A percentile compares a stretch with the other conserved stretches of the same genome.
Conservation (phyloP, 1,140 invertebrate genomes). For the Aphaenogaster floridana region DNA sequence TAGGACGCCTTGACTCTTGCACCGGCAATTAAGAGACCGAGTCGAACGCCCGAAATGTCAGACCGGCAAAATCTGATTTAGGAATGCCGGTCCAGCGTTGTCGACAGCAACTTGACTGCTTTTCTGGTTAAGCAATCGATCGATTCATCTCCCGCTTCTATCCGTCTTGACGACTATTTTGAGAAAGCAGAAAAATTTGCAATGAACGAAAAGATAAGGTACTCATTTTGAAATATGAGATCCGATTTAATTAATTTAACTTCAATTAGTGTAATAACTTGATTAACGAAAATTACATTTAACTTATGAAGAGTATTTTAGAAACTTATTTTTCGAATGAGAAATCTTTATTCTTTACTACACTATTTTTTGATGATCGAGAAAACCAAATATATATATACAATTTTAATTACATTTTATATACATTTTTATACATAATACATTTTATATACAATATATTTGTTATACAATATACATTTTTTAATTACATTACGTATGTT, state of each 20-base stretch:
- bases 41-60: constrained; percentile 75
- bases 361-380: background rate
- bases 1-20: constrained; percentile 49
- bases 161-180: background rate
- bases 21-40: constrained; percentile 66
- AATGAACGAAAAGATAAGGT: background rate
- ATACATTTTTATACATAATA: no score
- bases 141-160: constrained; percentile 33
- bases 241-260: constrained; percentile 3
- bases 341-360: background rate
- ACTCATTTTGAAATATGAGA: background rate
- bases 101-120: constrained; percentile 16
- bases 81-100: constrained; percentile 70
- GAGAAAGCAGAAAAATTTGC: background rate
- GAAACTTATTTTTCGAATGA: background rate
- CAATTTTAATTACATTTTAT: no score
- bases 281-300: background rate
- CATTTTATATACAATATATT: no score
- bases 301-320: background rate
- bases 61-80: constrained; percentile 78
- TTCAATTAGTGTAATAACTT: background rate
- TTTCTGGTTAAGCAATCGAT: constrained; percentile 35
- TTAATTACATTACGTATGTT: background rate
- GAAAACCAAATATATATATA: background rate
- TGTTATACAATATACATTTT: no score